Conservation (phyloP, 2,888 invertebrate species). For the Drosophila falleni region DNA sequence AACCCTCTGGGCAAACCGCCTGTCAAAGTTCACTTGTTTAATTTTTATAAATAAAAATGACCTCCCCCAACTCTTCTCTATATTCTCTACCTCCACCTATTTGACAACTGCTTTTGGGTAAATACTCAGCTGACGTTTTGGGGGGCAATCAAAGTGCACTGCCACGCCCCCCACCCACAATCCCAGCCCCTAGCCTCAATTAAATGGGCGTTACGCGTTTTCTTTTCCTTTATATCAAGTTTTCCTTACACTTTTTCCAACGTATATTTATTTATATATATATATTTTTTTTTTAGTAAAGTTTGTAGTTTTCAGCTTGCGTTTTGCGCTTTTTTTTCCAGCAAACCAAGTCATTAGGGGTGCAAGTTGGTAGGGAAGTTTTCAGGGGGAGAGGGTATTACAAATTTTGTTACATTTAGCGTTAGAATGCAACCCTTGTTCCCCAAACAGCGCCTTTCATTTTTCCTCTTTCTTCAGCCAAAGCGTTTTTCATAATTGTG, state of each 20-base stretch:
- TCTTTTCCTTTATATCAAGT: slow-evolving; percentile 29
- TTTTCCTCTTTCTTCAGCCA: neutral
- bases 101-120: slow-evolving; percentile 53
- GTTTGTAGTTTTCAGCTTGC: slow-evolving; percentile 37
- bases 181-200: slow-evolving; percentile 52
- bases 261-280: neutral
- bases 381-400: neutral
- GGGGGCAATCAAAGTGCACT: slow-evolving; percentile 69
- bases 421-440: slow-evolving; percentile 37
- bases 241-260: slow-evolving; percentile 3
- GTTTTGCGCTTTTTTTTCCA: slow-evolving; percentile 31
- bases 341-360: slow-evolving; percentile 40
- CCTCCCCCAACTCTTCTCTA: slow-evolving; percentile 12
- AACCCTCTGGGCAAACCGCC: slow-evolving; percentile 62
- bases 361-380: neutral
- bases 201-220: slow-evolving; percentile 68
- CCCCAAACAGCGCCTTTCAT: neutral
- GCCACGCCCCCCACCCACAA: slow-evolving; percentile 38
- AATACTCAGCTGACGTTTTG: slow-evolving; percentile 67
- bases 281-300: slow-evolving; percentile 2
- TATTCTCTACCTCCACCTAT: neutral
- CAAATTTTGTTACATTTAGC: slow-evolving; percentile 45
- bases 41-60: slow-evolving; percentile 75
- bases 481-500: slow-evolving; percentile 71
- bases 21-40: slow-evolving; percentile 79